Conservation (phyloP, 1,140 invertebrate genomes). For the Lerema accius region DNA sequence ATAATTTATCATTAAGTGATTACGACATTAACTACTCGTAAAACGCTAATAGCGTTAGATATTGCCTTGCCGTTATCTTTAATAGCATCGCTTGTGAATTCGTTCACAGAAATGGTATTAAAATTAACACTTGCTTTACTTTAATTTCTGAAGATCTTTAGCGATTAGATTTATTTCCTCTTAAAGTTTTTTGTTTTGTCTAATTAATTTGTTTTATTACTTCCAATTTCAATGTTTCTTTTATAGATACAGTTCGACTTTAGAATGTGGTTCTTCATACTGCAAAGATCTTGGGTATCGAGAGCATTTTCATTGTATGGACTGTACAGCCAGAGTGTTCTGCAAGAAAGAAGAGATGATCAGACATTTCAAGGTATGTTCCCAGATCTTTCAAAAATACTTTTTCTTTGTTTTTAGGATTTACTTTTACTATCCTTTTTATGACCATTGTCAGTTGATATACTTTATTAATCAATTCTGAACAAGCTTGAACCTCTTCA, state of each 20-base stretch:
- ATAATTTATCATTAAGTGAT: constrained; percentile 14
- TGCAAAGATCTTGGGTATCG: constrained; percentile 93
- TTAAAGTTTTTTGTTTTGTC: not conserved
- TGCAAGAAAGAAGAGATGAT: constrained; percentile 99
- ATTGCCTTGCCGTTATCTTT: constrained; percentile 20
- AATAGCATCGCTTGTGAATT: constrained; percentile 19
- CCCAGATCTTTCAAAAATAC: too few relatives aligned
- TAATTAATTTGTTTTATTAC: not conserved
- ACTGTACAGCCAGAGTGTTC: constrained; percentile 94
- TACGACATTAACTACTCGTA: constrained; percentile 17
- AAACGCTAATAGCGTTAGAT: constrained; percentile 21
- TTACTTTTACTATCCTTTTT: not conserved
- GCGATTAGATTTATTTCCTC: constrained; percentile 16
- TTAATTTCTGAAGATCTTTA: constrained; percentile 13
- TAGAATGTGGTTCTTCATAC: constrained; percentile 90
- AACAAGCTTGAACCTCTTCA: too few relatives aligned
- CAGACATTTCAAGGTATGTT: constrained; percentile 89
- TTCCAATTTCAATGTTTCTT: constrained; percentile 10
- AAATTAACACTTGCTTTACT: constrained; percentile 17
- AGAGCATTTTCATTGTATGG: constrained; percentile 98
- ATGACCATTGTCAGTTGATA: too few relatives aligned
- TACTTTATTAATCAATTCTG: too few relatives aligned
- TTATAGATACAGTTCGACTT: constrained; percentile 84
- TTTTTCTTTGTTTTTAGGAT: not conserved
- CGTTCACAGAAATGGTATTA: constrained; percentile 15